Base-by-base conservation (phyloP, 2,888 invertebrate genomes). In the Galerucella calmariensis region DNA sequence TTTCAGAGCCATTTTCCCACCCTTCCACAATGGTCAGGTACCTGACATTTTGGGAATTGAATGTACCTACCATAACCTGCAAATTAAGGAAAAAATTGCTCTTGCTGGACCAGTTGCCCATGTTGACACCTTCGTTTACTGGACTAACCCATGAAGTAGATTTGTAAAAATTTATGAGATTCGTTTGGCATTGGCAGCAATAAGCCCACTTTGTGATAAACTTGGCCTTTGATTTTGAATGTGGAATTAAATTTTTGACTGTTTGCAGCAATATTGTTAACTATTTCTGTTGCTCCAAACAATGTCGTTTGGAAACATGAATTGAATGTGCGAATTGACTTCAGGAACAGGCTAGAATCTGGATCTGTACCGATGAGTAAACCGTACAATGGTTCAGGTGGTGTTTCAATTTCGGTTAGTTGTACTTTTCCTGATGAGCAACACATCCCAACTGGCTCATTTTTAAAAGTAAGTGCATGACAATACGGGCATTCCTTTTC, bases 381-480 rank as follows among this genome's bases (percentile, higher is more conserved):
- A 20, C 20, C 41, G 67, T 46, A 35, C 58, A 56, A 56, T 68
- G 56, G 58, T 56, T 56, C 12, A 8, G 46, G 20, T 66, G 35
- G 48, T 66, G 51, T 46, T 66, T 66, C 3, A 48, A 66, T 48
- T 68, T 68, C 20, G 10, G 56, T 27, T 58, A 46, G 46, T 46
- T 46, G 46, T 46, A 46, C 46, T 46, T 46, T 46, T 46, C 11
- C 46, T 46, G 46, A 46, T 10, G 46, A 35, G 56, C 71, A 62
- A 65, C 71, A 71, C 56, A 71, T 65, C 65, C 27, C 65, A n/a
- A n/a, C 71, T 71, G 71, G 41, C 62, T 61, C 61, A 66, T 66
- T 48, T 66, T 66, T 51, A 20, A 66, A 66, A 51, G 6, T 51
- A 46, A 61, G 61, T 14, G 59, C 61, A 61, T 61, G 46, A 61